phyloP scores from a whole-genome alignment of 2,888 invertebrate genomes.

The Lordiphosa andalusiaca region DNA sequence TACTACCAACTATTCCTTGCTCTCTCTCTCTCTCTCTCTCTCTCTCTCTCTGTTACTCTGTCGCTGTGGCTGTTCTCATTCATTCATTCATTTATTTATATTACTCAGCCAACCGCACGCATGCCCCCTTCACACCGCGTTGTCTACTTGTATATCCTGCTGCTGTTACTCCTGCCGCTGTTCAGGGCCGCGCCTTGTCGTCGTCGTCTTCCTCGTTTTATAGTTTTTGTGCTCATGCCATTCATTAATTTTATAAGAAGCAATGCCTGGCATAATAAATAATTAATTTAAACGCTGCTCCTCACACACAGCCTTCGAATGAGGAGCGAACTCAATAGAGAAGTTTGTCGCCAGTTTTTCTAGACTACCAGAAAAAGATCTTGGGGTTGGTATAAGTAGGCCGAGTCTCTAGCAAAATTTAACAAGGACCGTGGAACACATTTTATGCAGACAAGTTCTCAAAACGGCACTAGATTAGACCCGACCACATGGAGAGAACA shows the following conservation, averaged over 20 bases:
- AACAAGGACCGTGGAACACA: too few species aligned
- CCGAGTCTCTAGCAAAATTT: too few species aligned
- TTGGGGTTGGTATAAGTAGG: too few species aligned
- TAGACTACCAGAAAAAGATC: too few species aligned
- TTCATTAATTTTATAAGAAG: constrained; percentile 79
- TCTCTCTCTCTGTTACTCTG: not conserved
- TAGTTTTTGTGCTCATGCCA: constrained; percentile 73
- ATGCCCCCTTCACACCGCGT: constrained; percentile 32
- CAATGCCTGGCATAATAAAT: constrained; percentile 76
- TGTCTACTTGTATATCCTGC: constrained; percentile 20
- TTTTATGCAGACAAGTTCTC: too few species aligned
- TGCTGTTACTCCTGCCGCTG: constrained; percentile 17
- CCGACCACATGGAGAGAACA: too few species aligned
- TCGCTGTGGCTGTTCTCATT: constrained; percentile 30
- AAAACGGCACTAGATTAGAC: too few species aligned
- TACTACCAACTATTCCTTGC: constrained; percentile 43
- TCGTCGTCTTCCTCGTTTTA: constrained; percentile 48
- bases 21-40: constrained; percentile 22
- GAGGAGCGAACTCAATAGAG: too few species aligned
- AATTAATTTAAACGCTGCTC: constrained; percentile 74
- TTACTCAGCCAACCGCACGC: constrained; percentile 65
- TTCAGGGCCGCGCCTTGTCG: constrained; percentile 23
- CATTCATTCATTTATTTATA: constrained; percentile 69
- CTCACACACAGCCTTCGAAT: constrained; percentile 3
- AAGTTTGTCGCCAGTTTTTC: too few species aligned